Evolutionary conservation across 2,113 vertebrate genomes (phyloP).

Genomic region (Tylochromis polylepis): DNA sequence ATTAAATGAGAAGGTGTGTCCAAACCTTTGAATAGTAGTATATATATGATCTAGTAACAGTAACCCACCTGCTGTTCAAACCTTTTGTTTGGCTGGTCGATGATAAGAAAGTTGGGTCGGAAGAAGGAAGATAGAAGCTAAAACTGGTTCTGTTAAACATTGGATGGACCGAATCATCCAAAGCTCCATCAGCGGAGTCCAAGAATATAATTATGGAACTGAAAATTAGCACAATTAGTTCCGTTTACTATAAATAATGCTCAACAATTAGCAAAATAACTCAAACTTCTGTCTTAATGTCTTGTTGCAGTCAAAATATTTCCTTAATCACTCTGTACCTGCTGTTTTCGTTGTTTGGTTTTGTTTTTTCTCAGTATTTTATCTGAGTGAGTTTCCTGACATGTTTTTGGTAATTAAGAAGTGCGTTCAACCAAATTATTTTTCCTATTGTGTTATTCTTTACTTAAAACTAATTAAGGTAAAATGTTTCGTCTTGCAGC

Average conservation of each 20-base stretch:
- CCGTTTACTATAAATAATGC: background rate
- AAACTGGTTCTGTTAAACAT: background rate
- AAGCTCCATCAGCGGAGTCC: background rate
- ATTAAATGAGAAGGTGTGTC: background rate
- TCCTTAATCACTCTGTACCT: background rate
- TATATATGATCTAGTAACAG: background rate
- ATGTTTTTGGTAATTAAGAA: background rate
- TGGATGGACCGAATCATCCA: rapidly evolving
- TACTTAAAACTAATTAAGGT: background rate
- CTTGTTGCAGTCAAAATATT: background rate
- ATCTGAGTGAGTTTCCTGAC: background rate
- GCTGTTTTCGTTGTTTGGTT: background rate
- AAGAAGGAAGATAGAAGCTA: background rate
- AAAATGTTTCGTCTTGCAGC: background rate
- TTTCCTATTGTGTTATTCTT: background rate
- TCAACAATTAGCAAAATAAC: background rate
- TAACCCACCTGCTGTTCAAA: background rate
- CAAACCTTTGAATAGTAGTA: background rate
- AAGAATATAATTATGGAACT: background rate
- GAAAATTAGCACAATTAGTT: background rate
- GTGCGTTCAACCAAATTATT: background rate
- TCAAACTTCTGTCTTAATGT: background rate
- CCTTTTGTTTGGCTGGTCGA: background rate
- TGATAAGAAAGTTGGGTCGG: rapidly evolving
- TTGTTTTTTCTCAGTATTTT: background rate